Evolutionary conservation across 2,113 vertebrate species (phyloP).

Genomic region (Erpornis zantholeuca): DNA sequence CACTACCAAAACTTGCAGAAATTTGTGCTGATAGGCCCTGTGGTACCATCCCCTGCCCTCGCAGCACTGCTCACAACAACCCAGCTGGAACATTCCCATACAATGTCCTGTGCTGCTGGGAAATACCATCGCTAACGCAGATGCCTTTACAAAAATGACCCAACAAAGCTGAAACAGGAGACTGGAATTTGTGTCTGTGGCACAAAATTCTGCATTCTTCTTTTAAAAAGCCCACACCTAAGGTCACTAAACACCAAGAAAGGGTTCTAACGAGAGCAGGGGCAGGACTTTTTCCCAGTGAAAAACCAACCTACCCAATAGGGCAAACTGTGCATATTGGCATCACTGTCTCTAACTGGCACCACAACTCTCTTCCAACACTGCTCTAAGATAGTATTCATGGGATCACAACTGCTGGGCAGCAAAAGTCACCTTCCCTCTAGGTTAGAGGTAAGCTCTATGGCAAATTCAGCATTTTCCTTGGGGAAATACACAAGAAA

Average conservation of each 20-base stretch:
- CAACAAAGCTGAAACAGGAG: not conserved
- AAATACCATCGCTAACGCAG: not conserved
- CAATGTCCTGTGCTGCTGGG: not conserved
- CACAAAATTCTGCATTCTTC: not conserved
- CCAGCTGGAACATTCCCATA: not conserved
- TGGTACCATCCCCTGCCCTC: not conserved
- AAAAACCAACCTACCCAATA: not conserved
- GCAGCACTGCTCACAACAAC: accelerated
- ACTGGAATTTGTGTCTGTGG: not conserved
- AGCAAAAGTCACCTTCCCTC: not conserved
- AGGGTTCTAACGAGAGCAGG: not conserved
- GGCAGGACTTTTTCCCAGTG: not conserved
- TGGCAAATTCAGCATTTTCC: not conserved
- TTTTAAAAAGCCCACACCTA: not conserved
- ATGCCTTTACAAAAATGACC: not conserved
- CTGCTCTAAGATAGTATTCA: not conserved
- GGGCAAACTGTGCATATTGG: not conserved
- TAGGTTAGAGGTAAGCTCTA: not conserved
- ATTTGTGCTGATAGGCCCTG: not conserved
- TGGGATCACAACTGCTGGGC: not conserved
- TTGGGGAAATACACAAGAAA: not conserved
- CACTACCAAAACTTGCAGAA: not conserved
- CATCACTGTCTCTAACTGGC: not conserved
- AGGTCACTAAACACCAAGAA: not conserved
- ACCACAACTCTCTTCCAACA: not conserved